Evolutionary conservation across 2,113 vertebrate species (phyloP).

Genomic region (Ploceus nigricollis): DNA sequence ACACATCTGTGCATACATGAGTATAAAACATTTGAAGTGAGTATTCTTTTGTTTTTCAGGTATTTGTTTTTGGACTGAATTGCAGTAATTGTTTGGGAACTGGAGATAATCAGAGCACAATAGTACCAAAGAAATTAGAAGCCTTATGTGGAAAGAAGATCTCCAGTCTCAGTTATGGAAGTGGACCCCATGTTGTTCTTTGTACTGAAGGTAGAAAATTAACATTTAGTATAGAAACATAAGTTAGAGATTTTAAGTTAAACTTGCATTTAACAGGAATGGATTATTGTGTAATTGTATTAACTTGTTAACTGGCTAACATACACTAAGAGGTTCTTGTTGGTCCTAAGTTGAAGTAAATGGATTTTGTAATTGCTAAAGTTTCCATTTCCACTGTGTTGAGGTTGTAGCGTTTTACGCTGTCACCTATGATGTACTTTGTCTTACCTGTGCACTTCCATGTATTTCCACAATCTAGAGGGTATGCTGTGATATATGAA

Average conservation of each 20-base stretch:
- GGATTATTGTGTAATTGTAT: not conserved
- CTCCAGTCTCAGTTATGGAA: constrained; percentile 91
- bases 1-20: not conserved
- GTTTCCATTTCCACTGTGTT: not conserved
- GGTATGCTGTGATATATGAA: not conserved
- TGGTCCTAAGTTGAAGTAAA: not conserved
- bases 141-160: constrained; percentile 91
- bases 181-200: constrained; percentile 91
- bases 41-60: constrained; percentile 72
- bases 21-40: not conserved
- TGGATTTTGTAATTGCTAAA: not conserved
- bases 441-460: not conserved
- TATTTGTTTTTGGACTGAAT: constrained; percentile 93
- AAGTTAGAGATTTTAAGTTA: not conserved
- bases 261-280: not conserved
- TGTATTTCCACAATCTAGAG: not conserved
- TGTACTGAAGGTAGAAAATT: constrained; percentile 85
- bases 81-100: constrained; percentile 95
- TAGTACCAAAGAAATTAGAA: constrained; percentile 92
- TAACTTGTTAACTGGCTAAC: not conserved
- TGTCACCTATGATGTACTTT: not conserved
- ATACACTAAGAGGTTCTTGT: not conserved
- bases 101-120: constrained; percentile 92
- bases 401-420: not conserved
- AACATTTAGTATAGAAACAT: not conserved